phyloP scores from a whole-genome alignment of 1,140 invertebrate genomes.

The Grapholita molesta region DNA sequence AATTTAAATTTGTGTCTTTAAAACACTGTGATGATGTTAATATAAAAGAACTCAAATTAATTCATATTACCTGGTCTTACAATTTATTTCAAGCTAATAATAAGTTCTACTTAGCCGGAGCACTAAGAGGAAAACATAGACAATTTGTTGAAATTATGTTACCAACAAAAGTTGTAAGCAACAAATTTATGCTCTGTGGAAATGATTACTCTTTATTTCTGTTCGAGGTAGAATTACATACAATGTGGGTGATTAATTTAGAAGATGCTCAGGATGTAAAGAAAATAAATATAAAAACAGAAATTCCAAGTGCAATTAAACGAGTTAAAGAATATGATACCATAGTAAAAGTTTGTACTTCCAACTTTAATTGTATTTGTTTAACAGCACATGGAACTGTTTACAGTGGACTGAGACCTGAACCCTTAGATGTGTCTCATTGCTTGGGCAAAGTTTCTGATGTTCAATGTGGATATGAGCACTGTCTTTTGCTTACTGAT shows the following conservation, averaged over 20 bases:
- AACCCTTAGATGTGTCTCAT: constrained; percentile 77
- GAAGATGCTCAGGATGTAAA: constrained; percentile 34
- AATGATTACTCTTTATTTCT: constrained; percentile 54
- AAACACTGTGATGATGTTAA: constrained; percentile 27
- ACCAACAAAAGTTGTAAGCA: constrained; percentile 26
- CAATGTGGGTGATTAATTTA: constrained; percentile 44
- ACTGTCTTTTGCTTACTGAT: constrained; percentile 85
- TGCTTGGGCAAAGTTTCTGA: constrained; percentile 79
- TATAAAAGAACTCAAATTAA: constrained; percentile 32
- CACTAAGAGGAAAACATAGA: constrained; percentile 40
- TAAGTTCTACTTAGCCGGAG: constrained; percentile 43
- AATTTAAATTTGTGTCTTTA: constrained; percentile 32
- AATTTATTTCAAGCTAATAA: constrained; percentile 49
- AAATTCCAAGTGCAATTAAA: constrained; percentile 35
- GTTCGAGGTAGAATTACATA: constrained; percentile 27
- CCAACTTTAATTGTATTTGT: constrained; percentile 53
- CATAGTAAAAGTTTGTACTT: constrained; percentile 39
- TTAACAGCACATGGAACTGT: constrained; percentile 76
- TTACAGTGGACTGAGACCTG: constrained; percentile 79
- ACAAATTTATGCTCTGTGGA: constrained; percentile 31
- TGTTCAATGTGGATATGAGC: constrained; percentile 88
- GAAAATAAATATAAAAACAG: constrained; percentile 34
- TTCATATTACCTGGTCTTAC: constrained; percentile 55
- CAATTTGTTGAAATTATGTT: constrained; percentile 33
- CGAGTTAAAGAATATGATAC: constrained; percentile 29